Conservation (phyloP, 2,797 vertebrate genomes). For the Holocentrus rufus region DNA sequence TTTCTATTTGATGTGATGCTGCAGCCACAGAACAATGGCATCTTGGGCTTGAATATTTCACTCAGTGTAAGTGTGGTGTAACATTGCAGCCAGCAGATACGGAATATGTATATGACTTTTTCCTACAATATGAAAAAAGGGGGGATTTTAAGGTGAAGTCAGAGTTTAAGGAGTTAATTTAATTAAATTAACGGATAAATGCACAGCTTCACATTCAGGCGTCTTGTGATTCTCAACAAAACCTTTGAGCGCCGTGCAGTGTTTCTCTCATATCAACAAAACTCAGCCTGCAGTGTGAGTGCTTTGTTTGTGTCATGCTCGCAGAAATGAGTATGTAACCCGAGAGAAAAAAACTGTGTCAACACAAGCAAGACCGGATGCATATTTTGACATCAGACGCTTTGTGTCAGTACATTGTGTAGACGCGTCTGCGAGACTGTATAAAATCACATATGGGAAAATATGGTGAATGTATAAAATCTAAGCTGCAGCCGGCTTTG, state of each 20-base stretch:
- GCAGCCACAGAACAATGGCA: too few species aligned
- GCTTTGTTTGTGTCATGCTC: not conserved
- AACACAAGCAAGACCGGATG: not conserved
- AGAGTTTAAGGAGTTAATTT: not conserved
- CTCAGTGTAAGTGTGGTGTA: too few species aligned
- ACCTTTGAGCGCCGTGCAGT: not conserved
- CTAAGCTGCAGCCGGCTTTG: too few species aligned
- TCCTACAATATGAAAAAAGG: too few species aligned
- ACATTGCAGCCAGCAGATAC: too few species aligned
- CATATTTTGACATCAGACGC: not conserved
- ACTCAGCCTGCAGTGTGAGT: not conserved
- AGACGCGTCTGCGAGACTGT: not conserved
- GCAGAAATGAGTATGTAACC: conserved; percentile 1
- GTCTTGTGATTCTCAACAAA: not conserved
- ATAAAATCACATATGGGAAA: too few species aligned
- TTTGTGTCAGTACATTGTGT: not conserved
- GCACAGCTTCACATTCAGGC: conserved; percentile 7
- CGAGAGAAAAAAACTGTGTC: conserved; percentile 2
- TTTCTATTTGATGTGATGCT: too few species aligned
- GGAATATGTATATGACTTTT: too few species aligned
- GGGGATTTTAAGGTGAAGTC: too few species aligned
- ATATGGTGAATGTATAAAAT: too few species aligned
- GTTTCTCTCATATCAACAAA: conserved; percentile 3
- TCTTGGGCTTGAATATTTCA: too few species aligned
- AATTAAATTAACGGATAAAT: conserved; percentile 11